Conservation (phyloP, 53 echinoderm and acorn worm species). For the Actinopyga echinites region DNA sequence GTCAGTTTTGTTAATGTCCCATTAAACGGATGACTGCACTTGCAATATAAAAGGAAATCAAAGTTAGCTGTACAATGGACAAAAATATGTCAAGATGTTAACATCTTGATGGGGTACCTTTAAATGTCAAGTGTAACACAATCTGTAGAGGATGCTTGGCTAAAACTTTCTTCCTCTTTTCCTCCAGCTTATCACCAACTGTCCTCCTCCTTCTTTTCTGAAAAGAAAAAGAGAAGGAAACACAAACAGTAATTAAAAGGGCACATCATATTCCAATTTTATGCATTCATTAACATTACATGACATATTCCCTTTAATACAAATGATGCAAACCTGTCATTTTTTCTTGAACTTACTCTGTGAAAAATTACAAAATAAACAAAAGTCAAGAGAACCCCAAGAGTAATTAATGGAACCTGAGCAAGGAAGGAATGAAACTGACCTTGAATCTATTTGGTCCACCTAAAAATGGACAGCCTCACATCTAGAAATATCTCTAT, state of each 20-base stretch:
- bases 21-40: too few species aligned
- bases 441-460: too few species aligned
- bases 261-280: neutral
- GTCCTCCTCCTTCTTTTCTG: slow-evolving; percentile 91
- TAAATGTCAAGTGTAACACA: slow-evolving; percentile 75
- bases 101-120: slow-evolving; percentile 56
- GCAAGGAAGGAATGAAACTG: too few species aligned
- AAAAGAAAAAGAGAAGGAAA: neutral
- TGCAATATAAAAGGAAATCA: too few species aligned
- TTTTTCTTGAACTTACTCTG: too few species aligned
- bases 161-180: slow-evolving; percentile 73
- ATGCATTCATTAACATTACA: neutral
- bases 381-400: too few species aligned
- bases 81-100: neutral
- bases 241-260: neutral
- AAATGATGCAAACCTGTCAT: too few species aligned
- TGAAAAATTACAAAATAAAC: too few species aligned
- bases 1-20: too few species aligned
- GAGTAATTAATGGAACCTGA: too few species aligned
- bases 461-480: too few species aligned
- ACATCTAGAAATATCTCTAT: too few species aligned
- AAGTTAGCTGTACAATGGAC: neutral
- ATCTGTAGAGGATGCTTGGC: slow-evolving; percentile 90
- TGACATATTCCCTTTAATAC: neutral
- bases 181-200: slow-evolving; percentile 76